Percentiles rank a stretch among this genome's conserved stretches.
These are phyloP conservation scores for Bergia sp. DNA, from an alignment of 92 coral and sea anemone genomes.

Conservation along the genomic window DNA sequence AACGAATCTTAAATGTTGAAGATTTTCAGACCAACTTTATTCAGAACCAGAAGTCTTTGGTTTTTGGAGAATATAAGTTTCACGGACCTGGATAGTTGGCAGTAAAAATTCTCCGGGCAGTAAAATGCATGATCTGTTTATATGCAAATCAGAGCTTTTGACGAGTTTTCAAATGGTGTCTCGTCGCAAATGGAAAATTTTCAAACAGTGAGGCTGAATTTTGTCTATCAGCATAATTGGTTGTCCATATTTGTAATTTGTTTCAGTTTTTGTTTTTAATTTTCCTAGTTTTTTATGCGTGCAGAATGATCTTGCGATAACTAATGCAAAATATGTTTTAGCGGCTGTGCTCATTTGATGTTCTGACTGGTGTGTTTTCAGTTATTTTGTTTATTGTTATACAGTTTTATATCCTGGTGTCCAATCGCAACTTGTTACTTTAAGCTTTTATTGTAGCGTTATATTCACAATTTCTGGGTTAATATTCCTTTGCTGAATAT, in stretches of 20 bases:
- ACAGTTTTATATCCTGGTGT: neutral
- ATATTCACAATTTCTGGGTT: neutral
- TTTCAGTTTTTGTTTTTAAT: neutral
- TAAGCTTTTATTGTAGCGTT: neutral
- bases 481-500: neutral
- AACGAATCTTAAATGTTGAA: neutral
- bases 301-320: neutral
- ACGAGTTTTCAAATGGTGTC: slow-evolving; percentile 12
- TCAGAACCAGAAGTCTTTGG: neutral
- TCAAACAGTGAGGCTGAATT: neutral
- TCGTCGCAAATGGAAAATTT: neutral
- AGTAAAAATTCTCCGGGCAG: neutral
- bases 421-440: neutral
- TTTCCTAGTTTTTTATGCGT: neutral
- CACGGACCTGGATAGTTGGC: slow-evolving; percentile 9
- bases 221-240: neutral
- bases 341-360: slow-evolving; percentile 9
- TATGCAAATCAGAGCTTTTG: slow-evolving; percentile 34
- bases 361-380: neutral
- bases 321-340: neutral
- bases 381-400: neutral
- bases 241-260: neutral
- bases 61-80: slow-evolving; percentile 39
- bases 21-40: neutral
- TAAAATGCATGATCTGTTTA: neutral